Conservation (phyloP, 1,140 invertebrate genomes). For the Metaphire vulgaris region DNA sequence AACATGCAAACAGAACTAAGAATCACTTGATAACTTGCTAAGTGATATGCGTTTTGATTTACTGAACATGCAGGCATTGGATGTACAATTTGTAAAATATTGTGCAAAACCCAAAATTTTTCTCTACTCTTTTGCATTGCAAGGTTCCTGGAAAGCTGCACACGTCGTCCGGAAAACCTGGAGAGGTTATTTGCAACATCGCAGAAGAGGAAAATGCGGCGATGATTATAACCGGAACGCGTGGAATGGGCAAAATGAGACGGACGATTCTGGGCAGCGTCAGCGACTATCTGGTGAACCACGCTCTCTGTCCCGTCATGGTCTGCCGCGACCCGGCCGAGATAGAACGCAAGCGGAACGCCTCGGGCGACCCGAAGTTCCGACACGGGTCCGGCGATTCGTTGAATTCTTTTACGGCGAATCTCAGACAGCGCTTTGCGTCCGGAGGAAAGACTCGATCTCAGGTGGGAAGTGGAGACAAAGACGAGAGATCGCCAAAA, state of each 20-base stretch:
- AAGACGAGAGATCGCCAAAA: slow-evolving; percentile 5
- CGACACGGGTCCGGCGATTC: slow-evolving; percentile 20
- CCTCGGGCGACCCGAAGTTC: slow-evolving; percentile 3
- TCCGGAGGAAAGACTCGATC: slow-evolving; percentile 16
- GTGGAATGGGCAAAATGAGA: slow-evolving; percentile 27
- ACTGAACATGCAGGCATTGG: too few relatives aligned
- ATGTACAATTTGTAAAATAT: too few relatives aligned
- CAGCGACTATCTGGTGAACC: slow-evolving; percentile 26
- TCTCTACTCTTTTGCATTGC: too few relatives aligned
- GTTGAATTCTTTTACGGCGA: slow-evolving; percentile 13
- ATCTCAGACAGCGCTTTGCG: slow-evolving; percentile 15
- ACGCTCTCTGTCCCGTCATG: slow-evolving; percentile 29
- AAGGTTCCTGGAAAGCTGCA: slow-evolving; percentile 19
- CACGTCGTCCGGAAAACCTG: slow-evolving; percentile 21
- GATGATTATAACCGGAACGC: slow-evolving; percentile 28
- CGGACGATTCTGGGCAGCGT: slow-evolving; percentile 28
- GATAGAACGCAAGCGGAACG: slow-evolving; percentile 3
- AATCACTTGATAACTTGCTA: too few relatives aligned
- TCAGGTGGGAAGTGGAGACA: neutral
- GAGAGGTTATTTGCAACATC: slow-evolving; percentile 23
- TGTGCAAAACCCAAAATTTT: too few relatives aligned
- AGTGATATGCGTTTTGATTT: too few relatives aligned
- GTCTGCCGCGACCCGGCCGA: slow-evolving; percentile 18
- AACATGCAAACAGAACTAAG: too few relatives aligned
- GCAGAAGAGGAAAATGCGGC: slow-evolving; percentile 28